Evolutionary conservation across 2,888 invertebrate genomes (phyloP), one percentile per base, ranked within the genome.

Genomic region (Ariolimax columbianus): DNA sequence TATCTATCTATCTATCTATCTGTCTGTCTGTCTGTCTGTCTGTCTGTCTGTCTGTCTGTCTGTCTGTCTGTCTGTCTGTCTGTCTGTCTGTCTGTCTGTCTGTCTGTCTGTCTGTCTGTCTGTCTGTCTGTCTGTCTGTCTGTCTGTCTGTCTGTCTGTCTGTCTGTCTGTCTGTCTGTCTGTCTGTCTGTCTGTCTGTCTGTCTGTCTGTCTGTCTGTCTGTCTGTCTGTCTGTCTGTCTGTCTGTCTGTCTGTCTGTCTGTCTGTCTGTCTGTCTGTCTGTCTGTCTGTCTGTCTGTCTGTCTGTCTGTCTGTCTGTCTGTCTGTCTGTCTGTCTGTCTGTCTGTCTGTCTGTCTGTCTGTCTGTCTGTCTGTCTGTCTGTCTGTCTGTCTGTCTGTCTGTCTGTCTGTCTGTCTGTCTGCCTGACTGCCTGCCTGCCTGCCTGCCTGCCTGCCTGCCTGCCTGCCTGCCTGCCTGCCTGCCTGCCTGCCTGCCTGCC

Each of bases 101-200:
- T 68, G 36, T 77, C 66, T 77, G n/a, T 51, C 77, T 68, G 30
- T 68, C 66, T 66, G 26, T 83, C 68, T 77, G 47, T 77, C 77
- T 77, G 30, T 68, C 78, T 70, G 36, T 84, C 36, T 68, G 30
- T 77, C 75, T 83, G 23, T 75, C 40, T 82, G 30, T 82, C 82
- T 75, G n/a, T 59, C 38, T 82, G 36, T 40, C 82, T 55, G 26
- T 59, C 73, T 73, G 33, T 75, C 73, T 73, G 43, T 55, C 55
- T 55, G 43, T 59, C 59, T 55, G 51, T 82, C 75, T 73, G 68
- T 77, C 68, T 83, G 26, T 77, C 68, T 77, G 47, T 70, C 78
- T 83, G 0, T 83, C 68, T 77, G 14, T 83, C 83, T 38, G 4
- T 55, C 51, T 70, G 30, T 43, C 68, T 68, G 51, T 72, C 77